Evolutionary conservation across 2,113 vertebrate species (phyloP).

Genomic region (Dissostichus mawsoni): DNA sequence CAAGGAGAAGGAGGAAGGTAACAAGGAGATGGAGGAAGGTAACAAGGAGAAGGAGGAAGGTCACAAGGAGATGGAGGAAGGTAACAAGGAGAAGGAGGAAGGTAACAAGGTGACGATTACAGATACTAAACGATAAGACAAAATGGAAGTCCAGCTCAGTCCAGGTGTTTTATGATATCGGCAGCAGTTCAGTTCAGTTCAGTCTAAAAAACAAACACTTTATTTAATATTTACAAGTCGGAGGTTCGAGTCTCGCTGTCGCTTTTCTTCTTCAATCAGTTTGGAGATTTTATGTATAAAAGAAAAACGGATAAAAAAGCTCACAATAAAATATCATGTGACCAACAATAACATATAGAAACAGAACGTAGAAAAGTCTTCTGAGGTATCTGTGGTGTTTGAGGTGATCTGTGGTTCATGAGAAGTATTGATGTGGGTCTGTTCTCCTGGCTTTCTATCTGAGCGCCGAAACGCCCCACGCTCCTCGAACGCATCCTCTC

Average conservation of each 20-base stretch:
- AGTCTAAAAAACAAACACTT: slow-evolving; percentile 73
- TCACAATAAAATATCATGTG: slow-evolving; percentile 92
- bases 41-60: too few species aligned
- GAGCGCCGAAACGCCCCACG: background rate
- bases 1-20: too few species aligned
- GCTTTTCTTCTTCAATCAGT: slow-evolving; percentile 85
- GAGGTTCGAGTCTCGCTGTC: slow-evolving; percentile 68
- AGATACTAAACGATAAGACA: too few species aligned
- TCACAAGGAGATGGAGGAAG: too few species aligned
- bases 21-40: too few species aligned
- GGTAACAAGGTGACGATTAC: too few species aligned
- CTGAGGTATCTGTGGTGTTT: slow-evolving; percentile 99
- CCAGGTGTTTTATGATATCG: slow-evolving; percentile 74
- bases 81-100: too few species aligned
- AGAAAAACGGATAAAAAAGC: slow-evolving; percentile 71
- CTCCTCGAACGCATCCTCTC: slow-evolving; percentile 23
- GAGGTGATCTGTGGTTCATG: slow-evolving; percentile 97
- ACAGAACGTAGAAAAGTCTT: slow-evolving; percentile 97
- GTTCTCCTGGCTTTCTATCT: too few species aligned
- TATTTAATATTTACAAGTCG: slow-evolving; percentile 28
- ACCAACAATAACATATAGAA: slow-evolving; percentile 91
- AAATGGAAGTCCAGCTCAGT: slow-evolving; percentile 19
- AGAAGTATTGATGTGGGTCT: slow-evolving; percentile 56
- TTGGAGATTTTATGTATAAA: slow-evolving; percentile 73
- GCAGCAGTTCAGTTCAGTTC: slow-evolving; percentile 63